Conservation (phyloP, 2,797 vertebrate genomes). For the Parotocinclus haroldoi region DNA sequence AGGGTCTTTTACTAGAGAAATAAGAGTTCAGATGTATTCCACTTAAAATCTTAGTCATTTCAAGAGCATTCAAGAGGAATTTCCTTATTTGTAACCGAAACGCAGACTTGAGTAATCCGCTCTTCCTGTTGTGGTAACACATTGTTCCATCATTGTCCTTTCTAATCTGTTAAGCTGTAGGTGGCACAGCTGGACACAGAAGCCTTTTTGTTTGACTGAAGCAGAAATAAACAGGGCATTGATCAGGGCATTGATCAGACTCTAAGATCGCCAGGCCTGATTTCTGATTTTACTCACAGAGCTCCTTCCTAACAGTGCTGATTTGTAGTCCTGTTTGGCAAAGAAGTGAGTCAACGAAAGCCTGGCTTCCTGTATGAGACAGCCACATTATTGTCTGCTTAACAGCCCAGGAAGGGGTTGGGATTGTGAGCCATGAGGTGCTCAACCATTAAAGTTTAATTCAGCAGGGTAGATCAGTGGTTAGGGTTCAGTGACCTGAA, state of each 20-base stretch:
- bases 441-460: no score
- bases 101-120: background rate
- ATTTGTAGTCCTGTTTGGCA: slow-evolving; percentile 38
- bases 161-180: slow-evolving; percentile 10
- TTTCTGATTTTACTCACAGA: slow-evolving; percentile 22
- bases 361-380: slow-evolving; percentile 33
- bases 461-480: no score
- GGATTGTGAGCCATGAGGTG: slow-evolving; percentile 2
- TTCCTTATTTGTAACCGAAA: no score
- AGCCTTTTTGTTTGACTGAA: slow-evolving; percentile 28
- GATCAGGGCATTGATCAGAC: slow-evolving; percentile 39
- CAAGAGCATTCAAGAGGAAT: no score
- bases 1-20: no score
- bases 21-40: no score
- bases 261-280: background rate
- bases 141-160: background rate
- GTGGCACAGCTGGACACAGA: slow-evolving; percentile 15
- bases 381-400: slow-evolving; percentile 27
- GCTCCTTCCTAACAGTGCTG: slow-evolving; percentile 31
- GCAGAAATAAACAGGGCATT: slow-evolving; percentile 28
- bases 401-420: slow-evolving; percentile 6
- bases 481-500: no score
- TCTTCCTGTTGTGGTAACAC: background rate
- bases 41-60: no score
- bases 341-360: slow-evolving; percentile 33